phyloP scores from a whole-genome alignment of 2,113 vertebrate species.

The Furnarius figulus region DNA sequence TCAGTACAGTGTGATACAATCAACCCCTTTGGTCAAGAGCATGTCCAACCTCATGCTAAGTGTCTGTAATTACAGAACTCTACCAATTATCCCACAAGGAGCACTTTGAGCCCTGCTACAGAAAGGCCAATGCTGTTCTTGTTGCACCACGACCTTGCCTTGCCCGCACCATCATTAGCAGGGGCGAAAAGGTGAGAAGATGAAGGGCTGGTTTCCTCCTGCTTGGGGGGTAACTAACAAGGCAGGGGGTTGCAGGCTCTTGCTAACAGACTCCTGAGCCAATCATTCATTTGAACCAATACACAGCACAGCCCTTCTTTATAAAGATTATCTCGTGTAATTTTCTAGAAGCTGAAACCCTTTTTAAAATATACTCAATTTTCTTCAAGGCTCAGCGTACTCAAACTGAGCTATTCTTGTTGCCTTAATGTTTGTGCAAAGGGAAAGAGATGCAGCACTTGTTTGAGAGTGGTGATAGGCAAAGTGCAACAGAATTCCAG shows the following conservation, averaged over 20 bases:
- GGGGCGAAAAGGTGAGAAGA: neutral
- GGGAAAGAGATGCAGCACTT: neutral
- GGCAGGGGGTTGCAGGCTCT: neutral
- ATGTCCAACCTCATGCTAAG: neutral
- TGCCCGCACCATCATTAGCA: fast-evolving
- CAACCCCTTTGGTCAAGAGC: neutral
- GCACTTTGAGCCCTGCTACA: neutral
- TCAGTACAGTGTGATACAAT: neutral
- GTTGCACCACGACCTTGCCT: fast-evolving
- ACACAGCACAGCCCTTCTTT: neutral
- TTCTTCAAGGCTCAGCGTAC: neutral
- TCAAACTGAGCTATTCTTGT: neutral
- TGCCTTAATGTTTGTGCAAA: neutral
- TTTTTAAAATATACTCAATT: neutral
- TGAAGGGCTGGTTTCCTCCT: neutral
- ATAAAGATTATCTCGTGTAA: neutral
- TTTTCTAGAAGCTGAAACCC: neutral
- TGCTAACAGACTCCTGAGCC: neutral
- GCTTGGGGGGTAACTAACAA: neutral
- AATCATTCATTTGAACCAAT: neutral
- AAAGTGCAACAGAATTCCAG: neutral
- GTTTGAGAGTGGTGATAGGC: neutral
- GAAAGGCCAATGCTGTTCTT: neutral
- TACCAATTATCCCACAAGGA: neutral
- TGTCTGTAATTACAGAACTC: neutral